These are phyloP conservation scores for Strix uralensis DNA, from an alignment of 2,113 vertebrate species.

Conservation along the genomic window DNA sequence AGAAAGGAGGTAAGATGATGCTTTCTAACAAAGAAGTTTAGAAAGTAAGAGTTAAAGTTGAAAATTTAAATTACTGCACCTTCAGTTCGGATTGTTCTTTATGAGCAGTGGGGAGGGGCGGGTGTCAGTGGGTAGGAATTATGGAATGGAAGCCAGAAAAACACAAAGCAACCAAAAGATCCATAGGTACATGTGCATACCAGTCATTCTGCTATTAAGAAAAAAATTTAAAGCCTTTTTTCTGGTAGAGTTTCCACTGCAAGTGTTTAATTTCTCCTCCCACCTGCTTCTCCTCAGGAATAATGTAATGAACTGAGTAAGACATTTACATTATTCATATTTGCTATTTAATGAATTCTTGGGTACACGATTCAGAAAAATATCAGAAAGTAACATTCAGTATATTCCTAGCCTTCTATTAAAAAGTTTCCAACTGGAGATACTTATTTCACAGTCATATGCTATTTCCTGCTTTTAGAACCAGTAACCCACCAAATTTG, in stretches of 20 bases:
- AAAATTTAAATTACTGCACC: not conserved
- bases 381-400: conserved; percentile 14
- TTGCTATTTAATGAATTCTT: conserved; percentile 25
- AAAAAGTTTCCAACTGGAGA: not conserved
- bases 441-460: not conserved
- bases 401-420: not conserved
- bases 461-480: not conserved
- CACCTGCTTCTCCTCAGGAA: conserved; percentile 48
- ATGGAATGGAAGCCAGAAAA: not conserved
- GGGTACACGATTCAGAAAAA: not conserved
- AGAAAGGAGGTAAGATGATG: not conserved
- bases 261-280: conserved; percentile 57
- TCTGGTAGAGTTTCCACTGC: conserved; percentile 12
- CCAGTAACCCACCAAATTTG: not conserved
- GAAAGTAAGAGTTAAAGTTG: not conserved
- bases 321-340: conserved; percentile 52
- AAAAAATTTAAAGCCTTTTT: conserved; percentile 24
- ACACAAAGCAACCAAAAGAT: conserved; percentile 8
- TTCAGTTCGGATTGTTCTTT: not conserved
- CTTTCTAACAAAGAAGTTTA: not conserved
- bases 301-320: conserved; percentile 45
- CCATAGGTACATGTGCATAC: not conserved
- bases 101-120: not conserved
- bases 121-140: not conserved
- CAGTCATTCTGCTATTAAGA: conserved; percentile 28